A percentile compares a stretch with the other conserved stretches of the same genome.
These are phyloP conservation scores for Carcina quercana DNA, from an alignment of 2,888 invertebrate genomes.

Conservation along the genomic window DNA sequence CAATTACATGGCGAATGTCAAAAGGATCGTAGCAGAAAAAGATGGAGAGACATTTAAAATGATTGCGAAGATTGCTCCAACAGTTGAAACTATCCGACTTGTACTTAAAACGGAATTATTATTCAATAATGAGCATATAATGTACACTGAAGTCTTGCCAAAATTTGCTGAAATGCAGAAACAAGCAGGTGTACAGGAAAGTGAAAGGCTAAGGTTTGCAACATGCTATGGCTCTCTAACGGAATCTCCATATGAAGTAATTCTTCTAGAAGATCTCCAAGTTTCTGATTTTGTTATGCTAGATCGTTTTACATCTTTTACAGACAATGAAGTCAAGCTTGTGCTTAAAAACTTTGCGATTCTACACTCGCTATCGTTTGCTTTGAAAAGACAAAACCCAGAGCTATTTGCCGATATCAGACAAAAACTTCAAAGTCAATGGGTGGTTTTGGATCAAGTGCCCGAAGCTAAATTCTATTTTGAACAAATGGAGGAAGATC, in stretches of 20 bases:
- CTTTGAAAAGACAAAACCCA: constrained; percentile 26
- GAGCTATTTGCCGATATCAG: neutral
- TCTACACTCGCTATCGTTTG: constrained; percentile 31
- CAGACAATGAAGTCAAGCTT: constrained; percentile 17
- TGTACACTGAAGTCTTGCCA: constrained; percentile 30
- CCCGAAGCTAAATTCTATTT: neutral
- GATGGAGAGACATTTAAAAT: constrained; percentile 22
- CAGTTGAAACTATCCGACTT: constrained; percentile 15
- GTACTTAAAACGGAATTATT: constrained; percentile 11
- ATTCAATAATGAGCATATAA: constrained; percentile 28
- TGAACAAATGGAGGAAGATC: neutral
- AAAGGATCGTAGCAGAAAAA: constrained; percentile 7
- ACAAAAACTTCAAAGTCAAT: neutral
- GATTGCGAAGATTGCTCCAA: constrained; percentile 39
- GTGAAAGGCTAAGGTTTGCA: constrained; percentile 25
- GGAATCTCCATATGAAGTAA: constrained; percentile 29
- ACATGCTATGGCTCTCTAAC: constrained; percentile 26
- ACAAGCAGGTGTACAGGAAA: constrained; percentile 19
- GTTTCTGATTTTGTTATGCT: constrained; percentile 23
- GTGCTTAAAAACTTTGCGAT: constrained; percentile 27
- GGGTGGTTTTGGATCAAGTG: neutral
- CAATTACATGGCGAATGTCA: constrained; percentile 14
- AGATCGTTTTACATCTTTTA: constrained; percentile 19
- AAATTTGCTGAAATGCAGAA: constrained; percentile 25
- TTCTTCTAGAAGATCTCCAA: constrained; percentile 35